phyloP scores from a whole-genome alignment of 1,140 invertebrate species.

The Drosophila equinoxialis region DNA sequence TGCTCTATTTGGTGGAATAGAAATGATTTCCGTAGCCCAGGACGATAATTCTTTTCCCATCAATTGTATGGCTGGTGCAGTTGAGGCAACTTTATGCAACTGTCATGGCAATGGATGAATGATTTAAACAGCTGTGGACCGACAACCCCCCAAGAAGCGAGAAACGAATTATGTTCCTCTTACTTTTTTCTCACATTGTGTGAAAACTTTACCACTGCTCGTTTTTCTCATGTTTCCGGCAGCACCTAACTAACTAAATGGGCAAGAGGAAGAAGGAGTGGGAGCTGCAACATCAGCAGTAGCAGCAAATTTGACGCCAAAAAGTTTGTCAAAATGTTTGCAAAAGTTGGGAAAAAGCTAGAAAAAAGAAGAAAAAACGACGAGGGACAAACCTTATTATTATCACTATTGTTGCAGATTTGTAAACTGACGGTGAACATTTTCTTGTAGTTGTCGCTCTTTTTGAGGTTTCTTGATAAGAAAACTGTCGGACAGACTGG shows the following conservation, averaged over 20 bases:
- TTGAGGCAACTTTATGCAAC: conserved; percentile 64
- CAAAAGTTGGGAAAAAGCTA: conserved; percentile 36
- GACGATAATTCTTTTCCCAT: conserved; percentile 69
- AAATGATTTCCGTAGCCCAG: conserved; percentile 67
- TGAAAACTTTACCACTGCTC: conserved; percentile 17
- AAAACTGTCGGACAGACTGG: conserved; percentile 14
- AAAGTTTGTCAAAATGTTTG: conserved; percentile 75
- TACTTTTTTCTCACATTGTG: background rate
- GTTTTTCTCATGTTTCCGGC: conserved; percentile 28
- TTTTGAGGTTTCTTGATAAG: conserved; percentile 40
- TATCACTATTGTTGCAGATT: conserved; percentile 78
- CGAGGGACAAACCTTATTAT: conserved; percentile 51
- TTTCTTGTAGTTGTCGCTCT: conserved; percentile 36
- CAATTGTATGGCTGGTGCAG: conserved; percentile 33
- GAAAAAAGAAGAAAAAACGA: conserved; percentile 31
- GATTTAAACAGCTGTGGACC: conserved; percentile 58
- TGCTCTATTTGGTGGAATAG: conserved; percentile 43
- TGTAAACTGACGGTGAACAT: conserved; percentile 52
- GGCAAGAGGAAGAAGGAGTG: background rate
- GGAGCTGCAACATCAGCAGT: conserved; percentile 2
- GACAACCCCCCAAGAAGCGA: conserved; percentile 30
- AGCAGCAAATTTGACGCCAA: conserved; percentile 47
- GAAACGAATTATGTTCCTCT: conserved; percentile 66
- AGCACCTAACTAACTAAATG: conserved; percentile 8
- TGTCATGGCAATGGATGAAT: conserved; percentile 63